Percentiles rank a stretch among this genome's conserved stretches.
phyloP scores from a whole-genome alignment of 2,113 vertebrate genomes.

The Apaloderma vittatum region DNA sequence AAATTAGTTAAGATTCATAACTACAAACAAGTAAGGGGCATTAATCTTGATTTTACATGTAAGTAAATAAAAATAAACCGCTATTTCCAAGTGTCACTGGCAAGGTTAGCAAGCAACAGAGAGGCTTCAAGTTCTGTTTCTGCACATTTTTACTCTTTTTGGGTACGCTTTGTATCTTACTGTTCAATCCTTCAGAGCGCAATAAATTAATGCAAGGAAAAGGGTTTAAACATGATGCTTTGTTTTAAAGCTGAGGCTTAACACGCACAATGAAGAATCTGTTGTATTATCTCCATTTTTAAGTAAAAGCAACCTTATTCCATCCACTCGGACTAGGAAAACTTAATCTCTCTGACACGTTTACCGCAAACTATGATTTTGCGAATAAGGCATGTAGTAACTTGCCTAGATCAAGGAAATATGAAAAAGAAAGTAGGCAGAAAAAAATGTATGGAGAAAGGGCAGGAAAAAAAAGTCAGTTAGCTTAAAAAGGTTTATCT shows the following conservation, averaged over 20 bases:
- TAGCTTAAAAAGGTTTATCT: neutral
- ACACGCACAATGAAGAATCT: neutral
- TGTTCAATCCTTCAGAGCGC: neutral
- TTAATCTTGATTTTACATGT: neutral
- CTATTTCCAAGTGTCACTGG: neutral
- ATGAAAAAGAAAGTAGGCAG: neutral
- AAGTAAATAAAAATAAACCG: slow-evolving; percentile 8
- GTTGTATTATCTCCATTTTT: neutral
- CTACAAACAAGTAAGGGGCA: neutral
- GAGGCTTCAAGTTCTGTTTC: neutral
- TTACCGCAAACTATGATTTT: neutral
- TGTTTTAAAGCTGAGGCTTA: neutral
- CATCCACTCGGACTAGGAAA: neutral
- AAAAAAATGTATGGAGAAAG: neutral
- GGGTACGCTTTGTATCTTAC: neutral
- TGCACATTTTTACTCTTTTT: neutral
- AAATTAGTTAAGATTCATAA: neutral
- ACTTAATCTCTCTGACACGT: neutral
- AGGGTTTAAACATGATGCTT: neutral
- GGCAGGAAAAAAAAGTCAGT: neutral
- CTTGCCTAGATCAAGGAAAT: neutral
- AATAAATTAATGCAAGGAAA: neutral
- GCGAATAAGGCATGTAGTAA: neutral
- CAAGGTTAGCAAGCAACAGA: neutral
- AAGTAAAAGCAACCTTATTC: neutral